Base-by-base conservation (phyloP, 2,113 vertebrate species). In the Pedionomus torquatus region DNA sequence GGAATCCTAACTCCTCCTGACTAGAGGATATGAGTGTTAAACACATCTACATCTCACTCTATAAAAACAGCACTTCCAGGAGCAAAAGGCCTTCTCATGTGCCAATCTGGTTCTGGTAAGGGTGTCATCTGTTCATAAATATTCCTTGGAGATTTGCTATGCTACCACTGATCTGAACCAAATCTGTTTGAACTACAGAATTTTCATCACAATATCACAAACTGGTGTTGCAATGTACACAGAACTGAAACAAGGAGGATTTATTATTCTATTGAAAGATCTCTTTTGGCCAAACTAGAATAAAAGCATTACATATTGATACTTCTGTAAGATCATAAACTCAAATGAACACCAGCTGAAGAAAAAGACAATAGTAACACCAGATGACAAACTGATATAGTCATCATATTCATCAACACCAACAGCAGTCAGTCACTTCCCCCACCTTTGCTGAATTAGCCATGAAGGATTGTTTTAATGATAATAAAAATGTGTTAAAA, bases 41-140 rank as follows among this genome's bases (percentile, higher is more conserved):
- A 82, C 2, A 1, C 26, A 81, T 68, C 88, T 63, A 55, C 33
- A 39, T 71, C 76, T 87, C 88, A 68, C 65, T 55, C 61, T 55
- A 68, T 78, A 90, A 78, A 95, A 95, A 57, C 49, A 91, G 61
- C 49, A 94, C 85, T 57, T 91, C 65, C 57, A 92, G 69, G 44
- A 97, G 89, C 48, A 96, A 90, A 92, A 89, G 70, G 91, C 80
- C 77, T 87, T 77, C 89, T 81, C 55, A 15, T 30, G 64, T 48
- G 65, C 64, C 1, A 9, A 14, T 89, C 72, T 95, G 72, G 69
- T 96, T 91, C 48, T 91, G 87, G 31, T 76, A 68, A 91, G 80
- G 23, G 63, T 72, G 70, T 96, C 94, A 97, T 95, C 91, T 96
- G 91, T 48, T 92, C 72, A 91, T 96, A 96, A 96, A 93, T 95